Conservation (phyloP, 2,888 invertebrate species). For the Suillia variegata region DNA sequence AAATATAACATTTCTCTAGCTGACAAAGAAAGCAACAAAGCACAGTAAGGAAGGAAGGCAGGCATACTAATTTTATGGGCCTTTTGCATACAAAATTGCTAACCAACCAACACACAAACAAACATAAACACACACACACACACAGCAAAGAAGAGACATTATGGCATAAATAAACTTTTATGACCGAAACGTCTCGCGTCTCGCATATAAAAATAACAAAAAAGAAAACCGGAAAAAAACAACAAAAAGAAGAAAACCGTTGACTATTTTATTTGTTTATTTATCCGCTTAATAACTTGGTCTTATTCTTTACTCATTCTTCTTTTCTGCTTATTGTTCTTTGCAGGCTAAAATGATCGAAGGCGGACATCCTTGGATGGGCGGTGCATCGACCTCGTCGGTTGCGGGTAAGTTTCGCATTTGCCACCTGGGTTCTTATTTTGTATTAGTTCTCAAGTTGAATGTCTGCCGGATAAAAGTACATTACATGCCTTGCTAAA, state of each 20-base stretch:
- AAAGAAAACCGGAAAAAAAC: background rate
- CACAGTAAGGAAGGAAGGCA: background rate
- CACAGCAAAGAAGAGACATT: constrained; percentile 22
- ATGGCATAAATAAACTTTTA: constrained; percentile 53
- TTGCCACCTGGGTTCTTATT: background rate
- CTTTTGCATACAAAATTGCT: constrained; percentile 49
- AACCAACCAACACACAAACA: constrained; percentile 33
- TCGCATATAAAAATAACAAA: constrained; percentile 1
- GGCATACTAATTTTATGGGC: constrained; percentile 41
- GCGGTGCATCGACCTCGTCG: constrained; percentile 55
- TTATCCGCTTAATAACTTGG: constrained; percentile 17
- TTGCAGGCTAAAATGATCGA: constrained; percentile 58
- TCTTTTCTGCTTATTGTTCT: too few species aligned
- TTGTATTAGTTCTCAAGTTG: background rate
- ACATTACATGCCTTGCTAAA: too few species aligned
- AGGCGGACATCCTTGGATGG: constrained; percentile 58
- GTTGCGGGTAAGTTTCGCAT: constrained; percentile 55
- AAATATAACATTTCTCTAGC: constrained; percentile 13
- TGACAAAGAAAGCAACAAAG: constrained; percentile 9
- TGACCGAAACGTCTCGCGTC: constrained; percentile 37
- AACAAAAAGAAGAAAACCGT: constrained; percentile 7
- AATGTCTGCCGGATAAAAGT: too few species aligned
- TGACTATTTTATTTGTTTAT: constrained; percentile 21
- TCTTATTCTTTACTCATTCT: constrained; percentile 1
- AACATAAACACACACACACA: background rate